These are phyloP conservation scores for Stratiomys singularior DNA, from an alignment of 2,888 invertebrate species.

Conservation along the genomic window DNA sequence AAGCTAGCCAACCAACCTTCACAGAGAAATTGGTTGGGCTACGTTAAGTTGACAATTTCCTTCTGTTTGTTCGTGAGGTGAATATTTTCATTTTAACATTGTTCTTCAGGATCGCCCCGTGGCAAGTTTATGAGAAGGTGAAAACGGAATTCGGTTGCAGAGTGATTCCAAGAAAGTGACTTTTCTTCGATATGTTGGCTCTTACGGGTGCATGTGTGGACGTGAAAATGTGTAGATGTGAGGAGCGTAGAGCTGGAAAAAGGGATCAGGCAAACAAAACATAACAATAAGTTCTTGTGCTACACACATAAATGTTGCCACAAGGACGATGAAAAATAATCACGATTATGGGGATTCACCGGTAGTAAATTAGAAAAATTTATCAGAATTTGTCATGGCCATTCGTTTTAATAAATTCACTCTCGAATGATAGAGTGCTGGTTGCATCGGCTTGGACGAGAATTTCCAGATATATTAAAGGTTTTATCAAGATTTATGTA, in stretches of 20 bases:
- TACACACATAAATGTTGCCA: background rate
- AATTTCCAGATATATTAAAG: background rate
- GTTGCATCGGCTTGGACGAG: background rate
- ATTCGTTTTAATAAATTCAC: conserved; percentile 47
- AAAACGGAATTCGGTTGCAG: conserved; percentile 8
- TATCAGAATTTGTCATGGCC: conserved; percentile 48
- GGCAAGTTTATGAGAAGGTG: conserved; percentile 25
- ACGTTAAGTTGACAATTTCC: conserved; percentile 53
- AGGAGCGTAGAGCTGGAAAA: background rate
- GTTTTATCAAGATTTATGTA: background rate
- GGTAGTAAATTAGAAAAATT: conserved; percentile 47
- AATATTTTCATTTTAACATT: conserved; percentile 47
- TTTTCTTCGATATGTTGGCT: background rate
- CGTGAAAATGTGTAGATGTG: background rate
- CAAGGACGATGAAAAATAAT: conserved; percentile 45
- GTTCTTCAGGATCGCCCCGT: background rate
- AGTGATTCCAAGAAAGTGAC: background rate
- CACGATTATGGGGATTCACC: conserved; percentile 47
- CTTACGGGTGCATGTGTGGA: background rate
- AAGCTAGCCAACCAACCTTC: conserved; percentile 9
- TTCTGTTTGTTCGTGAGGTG: conserved; percentile 53
- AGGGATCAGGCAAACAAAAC: background rate
- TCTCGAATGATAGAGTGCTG: too few relatives aligned
- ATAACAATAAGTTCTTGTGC: background rate
- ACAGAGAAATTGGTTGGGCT: conserved; percentile 40